Base-by-base conservation (phyloP, 2,888 invertebrate genomes). In the Caenorhabditis afra region DNA sequence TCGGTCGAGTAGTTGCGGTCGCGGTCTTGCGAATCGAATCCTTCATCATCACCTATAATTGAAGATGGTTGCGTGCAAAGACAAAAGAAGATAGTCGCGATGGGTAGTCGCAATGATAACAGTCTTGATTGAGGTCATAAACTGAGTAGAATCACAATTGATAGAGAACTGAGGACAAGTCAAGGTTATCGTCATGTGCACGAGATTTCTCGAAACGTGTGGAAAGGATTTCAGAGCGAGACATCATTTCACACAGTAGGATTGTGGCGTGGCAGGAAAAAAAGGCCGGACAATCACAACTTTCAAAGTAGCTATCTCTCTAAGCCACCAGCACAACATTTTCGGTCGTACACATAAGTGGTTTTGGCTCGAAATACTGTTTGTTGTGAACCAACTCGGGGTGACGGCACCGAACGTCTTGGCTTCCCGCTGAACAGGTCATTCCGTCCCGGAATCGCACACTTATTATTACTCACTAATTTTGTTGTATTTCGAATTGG, bases 381-480 rank as follows among this genome's bases (percentile, higher is more conserved):
- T 70, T 77, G 76, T 70, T 68, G 50, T 77, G 76, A 39, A 77
- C 76, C 76, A 68, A 50, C 41, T 77, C 76, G 11, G 76, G 76
- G 41, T 77, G 76, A 35, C 64, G 76, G 59, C 61, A 71, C 47
- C 77, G 70, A 39, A 78, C 77, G 71, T 78, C 77, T 61, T 78
- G 77, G 29, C 77, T 78, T 39, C 61, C 77, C 59, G 66, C 77
- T 78, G 58, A 78, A 78, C 68, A 61, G 45, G 52, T 55, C 12
- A 45, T 23, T 29, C 52, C 23, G 14, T 52, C 23, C 5, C 29
- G 1, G 14, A 14, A n/a, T 29, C 29, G 22, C 12, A 22, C 37
- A 16, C 8, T 0, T 0, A 53, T n/a, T n/a, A n/a, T n/a, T n/a
- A 71, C 71, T 71, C 44, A 71, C 71, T 71, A 41, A 64, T 55